Base-by-base conservation (phyloP, 1,140 invertebrate genomes). In the Cecropterus lyciades region DNA sequence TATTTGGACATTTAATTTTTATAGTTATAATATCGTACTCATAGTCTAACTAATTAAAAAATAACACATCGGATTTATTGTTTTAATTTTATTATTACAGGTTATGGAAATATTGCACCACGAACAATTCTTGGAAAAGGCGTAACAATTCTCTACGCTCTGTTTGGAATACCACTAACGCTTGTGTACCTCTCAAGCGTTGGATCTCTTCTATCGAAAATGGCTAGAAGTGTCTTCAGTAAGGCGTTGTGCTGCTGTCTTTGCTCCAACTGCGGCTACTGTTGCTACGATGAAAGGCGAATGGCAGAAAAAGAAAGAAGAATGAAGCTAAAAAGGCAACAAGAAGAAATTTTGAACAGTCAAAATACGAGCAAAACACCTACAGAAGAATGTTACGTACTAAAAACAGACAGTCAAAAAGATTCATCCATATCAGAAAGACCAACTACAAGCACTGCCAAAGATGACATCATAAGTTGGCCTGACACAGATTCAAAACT, bases 81-180 rank as follows among this genome's bases (percentile, higher is more conserved):
- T n/a, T n/a, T n/a, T n/a, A n/a, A n/a, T n/a, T n/a, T n/a, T 73
- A 73, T 93, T 87, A 67, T 77, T 93, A 17, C 93, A 97, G 98
- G 98, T 75, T 98, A 98, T 83, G 98, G 98, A 14, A 97, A 97
- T 79, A 96, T 98, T 46, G 95, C 96, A 0, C 97, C 97, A 1
- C 93, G 94, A 67, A 96, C 96, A 3, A 94, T 95, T 0, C 92
- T 96, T 16, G 97, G 97, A 0, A 96, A 97, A 88, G 94, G 96
- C n/a, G 95, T 96, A 0, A 98, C 98, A 0, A 96, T 98, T 79
- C 93, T 96, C 1, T 99, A 98, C 85, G 97, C 97, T 3, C 94
- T 96, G 30, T 91, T 98, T 3, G 98, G 98, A 13, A 98, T 99
- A 72, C 98, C 98, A 0, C 87, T 99, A 48, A 98, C 98, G 62